Evolutionary conservation across 2,888 invertebrate species (phyloP), one percentile per base, ranked within the genome.

Genomic region (Plutella xylostella): DNA sequence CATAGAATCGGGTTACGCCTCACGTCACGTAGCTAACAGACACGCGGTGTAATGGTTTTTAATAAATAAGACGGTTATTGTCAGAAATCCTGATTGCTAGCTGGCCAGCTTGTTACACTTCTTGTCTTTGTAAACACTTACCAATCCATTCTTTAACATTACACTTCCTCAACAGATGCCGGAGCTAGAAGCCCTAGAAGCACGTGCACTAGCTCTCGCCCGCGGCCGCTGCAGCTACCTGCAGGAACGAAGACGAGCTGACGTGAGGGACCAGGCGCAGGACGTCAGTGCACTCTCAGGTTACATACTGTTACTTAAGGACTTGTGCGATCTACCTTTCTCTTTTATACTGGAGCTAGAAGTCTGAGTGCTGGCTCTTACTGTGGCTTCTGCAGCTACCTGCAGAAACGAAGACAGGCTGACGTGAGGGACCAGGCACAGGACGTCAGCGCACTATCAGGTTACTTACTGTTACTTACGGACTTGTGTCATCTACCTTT

Each of bases 381-480:
- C 64, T 86, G 89, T 1, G 88, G 90, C 46, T 88, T 92, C 57
- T 88, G 93, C 30, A 88, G 88, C 49, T 91, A 92, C 72, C 76
- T 97, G 44, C 87, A 91, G 58, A 91, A 92, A 67, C 85, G 98
- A 33, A 86, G 98, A 28, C 87, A 97, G 37, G 94, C 96, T 52
- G 97, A 98, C 77, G 92, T 97, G 1, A 85, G 93, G 47, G 98
- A 98, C 82, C 97, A 98, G 76, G 94, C 96, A 45, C 94, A 96
- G 63, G 97, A 97, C 76, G 92, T 93, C 54, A 89, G 94, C 14
- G 89, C 90, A 40, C 74, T 87, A 46, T 76, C 88, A 48, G 89
- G 89, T 89, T n/a, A n/a, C n/a, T n/a, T n/a, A n/a, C n/a, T n/a
- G n/a, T n/a, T n/a, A n/a, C n/a, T n/a, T n/a, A n/a, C n/a, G n/a